These are phyloP conservation scores for Anagyrus pseudococci DNA, from an alignment of 2,888 invertebrate genomes.

Conservation along the genomic window DNA sequence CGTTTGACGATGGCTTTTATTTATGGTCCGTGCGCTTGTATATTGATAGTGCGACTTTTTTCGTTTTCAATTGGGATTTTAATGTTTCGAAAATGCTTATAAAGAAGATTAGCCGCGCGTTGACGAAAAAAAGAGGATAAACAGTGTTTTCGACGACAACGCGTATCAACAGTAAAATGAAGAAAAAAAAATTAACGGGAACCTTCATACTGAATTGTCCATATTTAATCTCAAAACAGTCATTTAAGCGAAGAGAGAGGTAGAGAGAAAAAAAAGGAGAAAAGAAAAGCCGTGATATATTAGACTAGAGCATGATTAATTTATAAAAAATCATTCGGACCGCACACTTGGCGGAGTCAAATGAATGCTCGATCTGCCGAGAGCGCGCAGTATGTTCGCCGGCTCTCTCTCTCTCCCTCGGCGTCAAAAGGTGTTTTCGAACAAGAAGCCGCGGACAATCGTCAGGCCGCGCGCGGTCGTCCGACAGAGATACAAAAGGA, in stretches of 20 bases:
- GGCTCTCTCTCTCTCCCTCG: background rate
- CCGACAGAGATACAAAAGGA: background rate
- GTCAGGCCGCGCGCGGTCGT: background rate
- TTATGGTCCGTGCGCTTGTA: no score
- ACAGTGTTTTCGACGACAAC: no score
- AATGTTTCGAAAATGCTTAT: no score
- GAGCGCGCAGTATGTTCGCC: background rate
- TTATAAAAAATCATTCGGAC: conserved; percentile 12
- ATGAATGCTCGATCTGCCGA: conserved; percentile 23
- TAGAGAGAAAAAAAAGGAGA: background rate
- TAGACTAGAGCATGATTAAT: conserved; percentile 13
- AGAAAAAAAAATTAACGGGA: background rate
- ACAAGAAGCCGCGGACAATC: background rate
- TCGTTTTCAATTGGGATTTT: no score
- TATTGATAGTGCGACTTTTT: no score
- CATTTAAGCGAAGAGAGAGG: background rate
- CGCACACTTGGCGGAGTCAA: conserved; percentile 7
- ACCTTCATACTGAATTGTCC: no score
- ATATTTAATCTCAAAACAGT: background rate
- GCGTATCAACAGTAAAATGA: background rate
- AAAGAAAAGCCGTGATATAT: conserved; percentile 18
- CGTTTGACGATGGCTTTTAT: no score
- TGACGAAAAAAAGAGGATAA: no score
- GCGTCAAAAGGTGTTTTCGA: background rate
- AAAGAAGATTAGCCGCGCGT: no score